Base-by-base conservation (phyloP, 1,140 invertebrate genomes). In the Leucophenga varia region DNA sequence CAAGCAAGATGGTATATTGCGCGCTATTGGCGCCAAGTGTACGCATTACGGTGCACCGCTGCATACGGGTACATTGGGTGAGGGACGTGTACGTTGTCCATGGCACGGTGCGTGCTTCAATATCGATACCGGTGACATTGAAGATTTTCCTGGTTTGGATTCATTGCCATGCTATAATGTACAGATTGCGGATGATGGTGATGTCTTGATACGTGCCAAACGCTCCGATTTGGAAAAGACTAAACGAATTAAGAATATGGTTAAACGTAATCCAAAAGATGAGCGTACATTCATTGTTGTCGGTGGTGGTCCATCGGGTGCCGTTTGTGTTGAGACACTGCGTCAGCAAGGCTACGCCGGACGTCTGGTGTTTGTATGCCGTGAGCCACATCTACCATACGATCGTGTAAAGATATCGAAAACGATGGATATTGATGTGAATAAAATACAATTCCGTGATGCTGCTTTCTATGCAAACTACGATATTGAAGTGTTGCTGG, bases 61-160 rank as follows among this genome's bases (percentile, higher is more conserved):
- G 14, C 79, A 83, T 12, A 90, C 84, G 34, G 93, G 94, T 47
- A 89, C 86, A 1, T 67, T 96, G n/a, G 87, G 86, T 34, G 83
- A 91, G 60, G 92, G 91, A 1, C 80, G 85, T 57, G 78, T 98
- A 1, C 81, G 94, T 38, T 98, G 95, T 77, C 94, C 91, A 0
- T 97, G 93, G 91, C 95, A 98, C 75, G 95, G 95, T 1, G 95
- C 95, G 13, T 97, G 93, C 72, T 98, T 97, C 69, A 91, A 88
- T 71, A 79, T 92, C 2, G 85, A 86, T 58, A 95, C 88, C n/a
- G 93, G 89, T 47, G 91, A 96, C 61, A 93, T 94, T 67, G 90
- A 95, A 80, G 90, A 95, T 73, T 93, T 89, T 72, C 89, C 91
- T 44, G 93, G 94, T 7, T 79, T 96, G 43, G 93, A 97, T 74